These are phyloP conservation scores for Andrena minutula DNA, from an alignment of 2,888 invertebrate genomes.

Conservation along the genomic window DNA sequence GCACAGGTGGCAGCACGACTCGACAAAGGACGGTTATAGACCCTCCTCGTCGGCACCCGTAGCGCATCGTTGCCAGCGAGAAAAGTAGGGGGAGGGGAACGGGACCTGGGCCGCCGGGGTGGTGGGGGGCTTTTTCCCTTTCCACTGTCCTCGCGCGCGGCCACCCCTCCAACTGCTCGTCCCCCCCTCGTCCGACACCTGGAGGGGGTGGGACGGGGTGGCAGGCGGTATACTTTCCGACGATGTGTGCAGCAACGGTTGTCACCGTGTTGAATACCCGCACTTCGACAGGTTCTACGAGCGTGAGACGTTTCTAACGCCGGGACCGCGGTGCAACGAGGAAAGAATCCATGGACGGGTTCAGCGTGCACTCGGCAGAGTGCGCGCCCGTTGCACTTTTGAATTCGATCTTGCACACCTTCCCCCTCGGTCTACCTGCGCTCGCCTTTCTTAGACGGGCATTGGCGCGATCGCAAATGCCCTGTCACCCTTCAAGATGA, in stretches of 20 bases:
- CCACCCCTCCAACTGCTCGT: conserved; percentile 61
- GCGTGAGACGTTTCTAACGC: conserved; percentile 73
- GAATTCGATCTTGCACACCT: conserved; percentile 46
- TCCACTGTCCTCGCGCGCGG: conserved; percentile 50
- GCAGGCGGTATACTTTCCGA: conserved; percentile 63
- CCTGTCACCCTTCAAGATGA: background rate
- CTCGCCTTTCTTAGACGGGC: background rate
- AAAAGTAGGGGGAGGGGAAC: conserved; percentile 61
- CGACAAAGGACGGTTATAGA: conserved; percentile 74
- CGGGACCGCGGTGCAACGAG: conserved; percentile 69
- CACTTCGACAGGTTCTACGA: conserved; percentile 73
- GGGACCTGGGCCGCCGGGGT: conserved; percentile 15
- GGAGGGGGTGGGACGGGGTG: conserved; percentile 47
- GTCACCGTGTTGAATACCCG: conserved; percentile 75
- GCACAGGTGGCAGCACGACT: conserved; percentile 84
- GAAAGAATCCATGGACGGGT: conserved; percentile 74
- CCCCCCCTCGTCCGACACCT: conserved; percentile 8
- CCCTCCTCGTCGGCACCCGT: conserved; percentile 71
- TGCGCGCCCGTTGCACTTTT: conserved; percentile 73
- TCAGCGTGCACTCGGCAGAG: conserved; percentile 72
- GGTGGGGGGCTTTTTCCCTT: conserved; percentile 63
- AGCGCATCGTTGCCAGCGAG: conserved; percentile 71
- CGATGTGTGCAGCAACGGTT: conserved; percentile 73
- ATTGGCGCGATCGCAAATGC: background rate
- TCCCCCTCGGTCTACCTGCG: background rate